Evolutionary conservation across 2,888 invertebrate species (phyloP), one percentile per base, ranked within the genome.

Genomic region (Phlogophora meticulosa): DNA sequence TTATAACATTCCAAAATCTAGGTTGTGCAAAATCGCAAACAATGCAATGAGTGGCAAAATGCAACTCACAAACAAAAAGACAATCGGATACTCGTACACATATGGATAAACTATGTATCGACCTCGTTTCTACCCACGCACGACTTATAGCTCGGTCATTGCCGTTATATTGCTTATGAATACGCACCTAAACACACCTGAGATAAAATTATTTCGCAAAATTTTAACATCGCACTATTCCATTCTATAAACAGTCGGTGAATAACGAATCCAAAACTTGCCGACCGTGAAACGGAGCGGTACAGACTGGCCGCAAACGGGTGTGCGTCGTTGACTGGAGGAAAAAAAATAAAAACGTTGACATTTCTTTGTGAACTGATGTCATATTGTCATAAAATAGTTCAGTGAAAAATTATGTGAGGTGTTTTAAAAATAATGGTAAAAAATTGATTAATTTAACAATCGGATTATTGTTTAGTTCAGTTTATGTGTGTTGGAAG

Each of bases 281-380:
- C 60, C 80, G 86, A 89, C 88, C 92, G 93, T 94, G 91, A 91
- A 94, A 93, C 93, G 94, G 90, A 94, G 93, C 93, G 92, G 83
- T 81, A 66, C 83, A 81, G 83, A 90, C 91, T 89, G 90, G 91
- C 90, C 83, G 87, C 84, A 84, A 86, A 87, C 87, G 80, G 83
- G 83, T 71, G 78, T 81, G 80, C 80, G 82, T 81, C 83, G 88
- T 87, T 84, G 85, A 85, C 78, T 85, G 58, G 51, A 72, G 80
- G 83, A 87, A 88, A 91, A 92, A 91, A 88, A 87, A 82, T 66
- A 84, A 88, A 88, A 88, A 88, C 84, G 91, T 91, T 94, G 94
- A 94, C 93, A 85, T 92, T 91, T 90, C 87, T 87, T 90, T 91
- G 87, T 88, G 86, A 87, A 85, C 87, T 90, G 89, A 88, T 91